Conservation (phyloP, 2,888 invertebrate genomes). For the Luperina nickerlii region DNA sequence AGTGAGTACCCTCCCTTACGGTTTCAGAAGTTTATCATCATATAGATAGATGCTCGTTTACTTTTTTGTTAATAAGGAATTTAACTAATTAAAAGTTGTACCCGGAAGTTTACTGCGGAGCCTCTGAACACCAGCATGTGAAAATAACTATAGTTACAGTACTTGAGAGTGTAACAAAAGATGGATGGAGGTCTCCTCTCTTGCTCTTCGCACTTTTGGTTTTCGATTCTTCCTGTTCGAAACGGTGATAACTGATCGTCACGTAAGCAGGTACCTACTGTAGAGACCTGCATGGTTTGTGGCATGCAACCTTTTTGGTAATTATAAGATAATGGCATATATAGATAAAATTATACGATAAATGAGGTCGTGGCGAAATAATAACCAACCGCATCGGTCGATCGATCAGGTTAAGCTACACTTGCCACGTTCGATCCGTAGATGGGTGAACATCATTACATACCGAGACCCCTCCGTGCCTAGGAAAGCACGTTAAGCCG, state of each 20-base stretch:
- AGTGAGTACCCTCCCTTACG: neutral
- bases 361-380: no score
- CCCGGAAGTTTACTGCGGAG: conserved; percentile 49
- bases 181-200: conserved; percentile 7
- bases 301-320: neutral
- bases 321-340: neutral
- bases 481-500: no score
- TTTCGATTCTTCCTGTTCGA: neutral
- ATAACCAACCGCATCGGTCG: no score
- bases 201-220: neutral
- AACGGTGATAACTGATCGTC: neutral
- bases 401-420: no score
- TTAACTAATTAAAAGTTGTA: conserved; percentile 64
- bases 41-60: conserved; percentile 50
- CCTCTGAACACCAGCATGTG: conserved; percentile 27
- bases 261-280: no score
- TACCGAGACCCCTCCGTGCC: no score
- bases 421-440: no score
- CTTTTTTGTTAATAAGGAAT: conserved; percentile 65
- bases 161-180: neutral
- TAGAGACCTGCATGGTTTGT: neutral
- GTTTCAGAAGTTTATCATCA: conserved; percentile 46
- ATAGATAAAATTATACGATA: no score
- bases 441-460: no score
- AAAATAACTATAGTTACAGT: conserved; percentile 25